Conservation (phyloP, 2,888 invertebrate genomes). For the Nemapogon koenigi region DNA sequence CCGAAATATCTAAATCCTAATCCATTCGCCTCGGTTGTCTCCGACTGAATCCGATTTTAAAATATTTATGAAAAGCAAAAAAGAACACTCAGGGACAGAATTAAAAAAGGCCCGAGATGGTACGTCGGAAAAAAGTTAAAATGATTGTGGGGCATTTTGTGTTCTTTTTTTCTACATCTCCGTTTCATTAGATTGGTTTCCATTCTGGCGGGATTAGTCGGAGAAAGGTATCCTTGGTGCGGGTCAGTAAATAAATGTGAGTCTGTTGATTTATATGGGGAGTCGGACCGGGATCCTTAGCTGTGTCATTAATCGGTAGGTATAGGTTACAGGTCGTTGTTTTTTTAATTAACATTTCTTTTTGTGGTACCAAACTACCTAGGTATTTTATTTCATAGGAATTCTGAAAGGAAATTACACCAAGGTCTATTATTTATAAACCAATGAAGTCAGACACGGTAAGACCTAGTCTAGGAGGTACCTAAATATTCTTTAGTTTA, state of each 20-base stretch:
- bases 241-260: constrained; percentile 16
- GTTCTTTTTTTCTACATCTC: constrained; percentile 38
- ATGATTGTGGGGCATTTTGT: constrained; percentile 57
- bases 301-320: constrained; percentile 45
- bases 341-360: too few relatives aligned
- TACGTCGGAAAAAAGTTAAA: constrained; percentile 56
- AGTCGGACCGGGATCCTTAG: constrained; percentile 27
- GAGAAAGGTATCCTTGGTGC: constrained; percentile 43
- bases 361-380: too few relatives aligned
- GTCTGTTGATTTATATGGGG: constrained; percentile 51
- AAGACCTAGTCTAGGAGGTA: too few relatives aligned
- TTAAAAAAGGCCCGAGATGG: constrained; percentile 46
- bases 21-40: constrained; percentile 59
- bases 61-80: constrained; percentile 59
- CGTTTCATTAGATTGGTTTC: constrained; percentile 61
- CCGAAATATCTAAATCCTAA: constrained; percentile 62
- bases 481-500: too few relatives aligned
- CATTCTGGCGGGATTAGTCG: constrained; percentile 58
- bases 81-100: constrained; percentile 47
- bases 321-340: neutral
- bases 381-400: too few relatives aligned
- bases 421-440: too few relatives aligned
- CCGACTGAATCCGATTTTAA: constrained; percentile 60
- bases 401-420: too few relatives aligned
- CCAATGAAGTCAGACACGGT: too few relatives aligned